Percentiles rank a stretch among this genome's conserved stretches.
phyloP scores from a whole-genome alignment of 2,797 vertebrate genomes.

The Anguilla megastoma region DNA sequence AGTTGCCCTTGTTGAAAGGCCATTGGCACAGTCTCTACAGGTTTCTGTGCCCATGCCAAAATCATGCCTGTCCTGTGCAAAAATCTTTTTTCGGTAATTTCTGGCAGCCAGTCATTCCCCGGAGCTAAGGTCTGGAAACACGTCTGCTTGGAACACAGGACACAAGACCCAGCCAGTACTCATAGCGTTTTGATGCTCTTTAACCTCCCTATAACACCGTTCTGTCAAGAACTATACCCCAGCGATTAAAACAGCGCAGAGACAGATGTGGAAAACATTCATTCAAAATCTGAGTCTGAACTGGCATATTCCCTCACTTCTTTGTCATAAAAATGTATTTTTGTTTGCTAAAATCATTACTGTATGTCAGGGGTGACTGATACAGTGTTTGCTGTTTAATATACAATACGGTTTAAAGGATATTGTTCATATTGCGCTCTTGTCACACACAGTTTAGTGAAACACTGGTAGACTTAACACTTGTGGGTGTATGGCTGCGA shows the following conservation, averaged over 20 bases:
- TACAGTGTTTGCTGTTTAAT: neutral
- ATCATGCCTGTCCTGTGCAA: neutral
- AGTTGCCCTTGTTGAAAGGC: neutral
- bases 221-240: neutral
- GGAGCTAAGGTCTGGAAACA: neutral
- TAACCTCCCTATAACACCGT: neutral
- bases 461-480: neutral
- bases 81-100: neutral
- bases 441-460: neutral
- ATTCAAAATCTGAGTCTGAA: neutral
- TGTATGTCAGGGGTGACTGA: neutral
- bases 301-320: neutral
- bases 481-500: neutral
- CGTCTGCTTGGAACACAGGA: neutral
- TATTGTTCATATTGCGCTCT: neutral
- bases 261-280: neutral
- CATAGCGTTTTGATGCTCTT: neutral
- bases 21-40: neutral
- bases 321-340: neutral
- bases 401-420: neutral
- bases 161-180: neutral
- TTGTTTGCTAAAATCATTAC: neutral
- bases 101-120: neutral
- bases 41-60: constrained; percentile 15
- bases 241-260: neutral